Percentiles rank a stretch among this genome's conserved stretches.
phyloP scores from a whole-genome alignment of 2,113 vertebrate species.

The Dolichotis patagonum region DNA sequence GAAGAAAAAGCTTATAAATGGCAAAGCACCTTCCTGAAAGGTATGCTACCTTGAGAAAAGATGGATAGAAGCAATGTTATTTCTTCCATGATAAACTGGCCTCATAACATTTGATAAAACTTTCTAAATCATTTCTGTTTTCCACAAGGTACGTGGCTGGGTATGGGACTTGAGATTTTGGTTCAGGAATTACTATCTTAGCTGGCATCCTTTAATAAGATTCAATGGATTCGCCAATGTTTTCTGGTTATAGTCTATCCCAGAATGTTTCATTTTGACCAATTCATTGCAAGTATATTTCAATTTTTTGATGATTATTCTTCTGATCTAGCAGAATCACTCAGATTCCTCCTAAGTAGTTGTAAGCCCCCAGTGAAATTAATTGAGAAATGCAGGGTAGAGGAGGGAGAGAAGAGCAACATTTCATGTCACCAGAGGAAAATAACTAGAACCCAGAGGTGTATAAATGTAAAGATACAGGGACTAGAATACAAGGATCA shows the following conservation, averaged over 20 bases:
- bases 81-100: constrained; percentile 15
- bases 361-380: too few species aligned
- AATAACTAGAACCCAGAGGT: neutral
- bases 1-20: neutral
- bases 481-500: neutral
- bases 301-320: neutral
- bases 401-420: neutral
- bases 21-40: constrained; percentile 26
- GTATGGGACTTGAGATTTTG: neutral
- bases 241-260: neutral
- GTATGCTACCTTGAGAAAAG: neutral
- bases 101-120: neutral
- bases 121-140: constrained; percentile 27
- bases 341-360: neutral
- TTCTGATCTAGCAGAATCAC: neutral
- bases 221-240: neutral
- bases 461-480: neutral
- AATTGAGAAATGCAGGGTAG: neutral
- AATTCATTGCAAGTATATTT: neutral
- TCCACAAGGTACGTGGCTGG: neutral
- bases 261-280: neutral
- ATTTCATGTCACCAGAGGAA: neutral
- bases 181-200: neutral
- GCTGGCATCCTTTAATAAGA: neutral
- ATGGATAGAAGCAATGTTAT: neutral